These are phyloP conservation scores for Malaclemys terrapin DNA, from an alignment of 2,113 vertebrate genomes.

Conservation along the genomic window DNA sequence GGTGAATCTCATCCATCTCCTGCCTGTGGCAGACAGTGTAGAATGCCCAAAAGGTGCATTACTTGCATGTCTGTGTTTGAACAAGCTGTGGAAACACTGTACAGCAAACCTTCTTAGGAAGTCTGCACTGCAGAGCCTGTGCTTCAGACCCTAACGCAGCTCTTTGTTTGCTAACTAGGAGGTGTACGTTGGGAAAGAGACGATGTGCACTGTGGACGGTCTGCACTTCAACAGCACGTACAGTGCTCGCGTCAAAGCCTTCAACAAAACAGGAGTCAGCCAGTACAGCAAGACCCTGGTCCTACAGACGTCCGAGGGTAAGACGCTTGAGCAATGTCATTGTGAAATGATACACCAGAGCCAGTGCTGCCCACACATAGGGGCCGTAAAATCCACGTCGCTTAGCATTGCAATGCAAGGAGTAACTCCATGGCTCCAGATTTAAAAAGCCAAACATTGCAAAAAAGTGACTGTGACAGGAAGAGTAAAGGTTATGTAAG, in stretches of 20 bases:
- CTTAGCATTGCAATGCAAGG: constrained; percentile 37
- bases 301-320: constrained; percentile 98
- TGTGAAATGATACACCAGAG: constrained; percentile 46
- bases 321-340: constrained; percentile 60
- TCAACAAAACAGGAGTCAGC: constrained; percentile 94
- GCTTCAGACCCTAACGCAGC: not conserved
- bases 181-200: constrained; percentile 97
- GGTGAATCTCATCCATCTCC: not conserved
- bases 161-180: constrained; percentile 81
- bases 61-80: no score
- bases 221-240: constrained; percentile 99
- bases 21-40: not conserved
- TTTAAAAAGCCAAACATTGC: constrained; percentile 4
- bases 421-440: constrained; percentile 28
- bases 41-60: not conserved
- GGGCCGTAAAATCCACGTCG: constrained; percentile 28
- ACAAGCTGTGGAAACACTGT: not conserved
- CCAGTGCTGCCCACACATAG: constrained; percentile 1
- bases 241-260: constrained; percentile 95
- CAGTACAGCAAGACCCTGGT: constrained; percentile 98
- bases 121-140: accelerated
- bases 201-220: constrained; percentile 98
- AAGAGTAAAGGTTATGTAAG: constrained; percentile 14
- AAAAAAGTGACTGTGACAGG: not conserved
- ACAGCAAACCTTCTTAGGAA: not conserved